Base-by-base conservation (phyloP, 2,888 invertebrate species). In the Cataglyphis livida region DNA sequence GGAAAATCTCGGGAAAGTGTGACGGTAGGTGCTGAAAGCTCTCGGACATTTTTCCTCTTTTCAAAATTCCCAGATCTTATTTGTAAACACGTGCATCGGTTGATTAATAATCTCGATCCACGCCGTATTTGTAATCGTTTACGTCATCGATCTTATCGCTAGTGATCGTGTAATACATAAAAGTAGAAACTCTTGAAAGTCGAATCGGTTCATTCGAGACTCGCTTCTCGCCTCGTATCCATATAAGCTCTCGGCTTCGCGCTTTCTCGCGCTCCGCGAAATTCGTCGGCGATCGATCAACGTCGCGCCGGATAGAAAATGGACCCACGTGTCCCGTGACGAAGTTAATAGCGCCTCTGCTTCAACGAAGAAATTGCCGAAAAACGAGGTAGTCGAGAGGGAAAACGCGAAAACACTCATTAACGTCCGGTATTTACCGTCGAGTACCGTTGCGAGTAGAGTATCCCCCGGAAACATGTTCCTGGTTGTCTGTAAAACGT, bases 251-350 rank as follows among this genome's bases (percentile, higher is more conserved):
- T 44, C 48, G 35, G 15, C 38, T 32, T 44, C 62, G 59, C 32
- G 57, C 65, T 68, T 62, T 57, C 51, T 59, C 83, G 41, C 21
- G 81, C 82, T 82, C 75, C 59, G 76, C 62, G 65, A 88, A 90
- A 86, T 87, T 91, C 85, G 76, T 57, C 64, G 82, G 61, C 88
- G 88, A 90, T 90, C 90, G 87, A 90, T 90, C 90, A 90, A 89
- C 87, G 90, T 90, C 86, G 21, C 15, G 79, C 62, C 76, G 86
- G 89, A 86, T 78, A 32, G 70, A 89, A 88, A 86, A 76, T 83
- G 86, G 57, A 70, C 74, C 90, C 88, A 89, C 89, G 88, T 87
- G 87, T 83, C 87, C 84, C 90, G 91, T 84, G 89, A 91, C 87
- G 84, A 87, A 88, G 89, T 89, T 91, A 88, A 90, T 90, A 85